These are phyloP conservation scores for Amazona vittata DNA, from an alignment of 2,113 vertebrate species.

Conservation along the genomic window DNA sequence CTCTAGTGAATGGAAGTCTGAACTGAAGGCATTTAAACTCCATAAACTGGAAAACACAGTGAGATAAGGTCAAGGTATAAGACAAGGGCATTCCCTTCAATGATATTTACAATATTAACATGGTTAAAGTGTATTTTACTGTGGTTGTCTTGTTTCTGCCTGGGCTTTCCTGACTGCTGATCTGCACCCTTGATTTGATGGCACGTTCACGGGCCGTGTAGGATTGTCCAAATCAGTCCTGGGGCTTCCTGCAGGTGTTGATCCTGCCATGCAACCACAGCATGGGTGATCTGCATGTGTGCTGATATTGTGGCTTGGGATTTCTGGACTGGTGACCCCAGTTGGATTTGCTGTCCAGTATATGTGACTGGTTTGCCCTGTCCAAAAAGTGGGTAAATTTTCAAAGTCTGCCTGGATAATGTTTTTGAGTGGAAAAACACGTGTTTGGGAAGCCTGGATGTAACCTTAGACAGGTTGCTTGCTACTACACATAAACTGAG, in stretches of 20 bases:
- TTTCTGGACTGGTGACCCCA: background rate
- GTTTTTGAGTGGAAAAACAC: background rate
- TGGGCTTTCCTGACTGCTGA: background rate
- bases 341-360: background rate
- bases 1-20: background rate
- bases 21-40: background rate
- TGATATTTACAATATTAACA: background rate
- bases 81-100: background rate
- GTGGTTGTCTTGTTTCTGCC: background rate
- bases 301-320: background rate
- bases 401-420: background rate
- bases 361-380: background rate
- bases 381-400: background rate
- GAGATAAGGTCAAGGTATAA: background rate
- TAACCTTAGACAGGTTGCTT: background rate
- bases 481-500: background rate
- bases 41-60: background rate
- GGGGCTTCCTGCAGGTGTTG: background rate
- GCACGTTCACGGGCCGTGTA: background rate
- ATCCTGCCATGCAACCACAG: background rate
- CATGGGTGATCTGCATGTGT: fast-evolving
- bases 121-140: background rate
- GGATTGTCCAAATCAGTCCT: background rate
- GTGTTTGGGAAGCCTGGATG: background rate
- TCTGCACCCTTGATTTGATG: background rate